Conservation (phyloP, 2,888 invertebrate genomes). For the Leucoma salicis region DNA sequence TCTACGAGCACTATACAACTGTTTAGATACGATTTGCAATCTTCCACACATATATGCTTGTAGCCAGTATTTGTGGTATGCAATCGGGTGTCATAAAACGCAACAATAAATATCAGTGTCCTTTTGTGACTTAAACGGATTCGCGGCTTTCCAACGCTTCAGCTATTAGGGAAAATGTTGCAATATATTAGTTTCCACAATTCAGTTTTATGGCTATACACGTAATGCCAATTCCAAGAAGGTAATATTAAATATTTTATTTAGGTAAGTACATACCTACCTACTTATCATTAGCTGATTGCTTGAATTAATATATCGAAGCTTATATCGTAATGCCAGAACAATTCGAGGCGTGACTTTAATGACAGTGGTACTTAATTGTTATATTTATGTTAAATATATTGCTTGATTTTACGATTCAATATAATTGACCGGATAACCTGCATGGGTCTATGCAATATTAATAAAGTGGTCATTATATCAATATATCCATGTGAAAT, state of each 20-base stretch:
- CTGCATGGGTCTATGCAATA: too few relatives aligned
- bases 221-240: too few relatives aligned
- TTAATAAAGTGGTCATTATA: too few relatives aligned
- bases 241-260: too few relatives aligned
- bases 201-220: too few relatives aligned
- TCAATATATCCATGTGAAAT: too few relatives aligned
- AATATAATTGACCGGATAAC: too few relatives aligned
- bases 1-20: slow-evolving; percentile 52
- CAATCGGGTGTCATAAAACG: slow-evolving; percentile 15
- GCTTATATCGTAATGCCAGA: slow-evolving; percentile 6
- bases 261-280: neutral
- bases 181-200: too few relatives aligned
- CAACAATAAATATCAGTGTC: neutral
- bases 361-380: neutral
- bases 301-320: neutral
- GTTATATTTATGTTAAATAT: neutral
- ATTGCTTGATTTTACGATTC: slow-evolving; percentile 12
- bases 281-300: neutral
- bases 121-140: neutral
- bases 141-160: too few relatives aligned
- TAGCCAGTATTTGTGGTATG: slow-evolving; percentile 24
- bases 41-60: slow-evolving; percentile 39
- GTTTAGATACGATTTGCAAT: slow-evolving; percentile 62
- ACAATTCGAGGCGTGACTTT: slow-evolving; percentile 24
- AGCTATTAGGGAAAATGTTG: too few relatives aligned